A percentile compares a stretch with the other conserved stretches of the same genome.
Evolutionary conservation across 2,113 vertebrate genomes (phyloP).

Genomic region (Gnathonemus echidnorhynchus): DNA sequence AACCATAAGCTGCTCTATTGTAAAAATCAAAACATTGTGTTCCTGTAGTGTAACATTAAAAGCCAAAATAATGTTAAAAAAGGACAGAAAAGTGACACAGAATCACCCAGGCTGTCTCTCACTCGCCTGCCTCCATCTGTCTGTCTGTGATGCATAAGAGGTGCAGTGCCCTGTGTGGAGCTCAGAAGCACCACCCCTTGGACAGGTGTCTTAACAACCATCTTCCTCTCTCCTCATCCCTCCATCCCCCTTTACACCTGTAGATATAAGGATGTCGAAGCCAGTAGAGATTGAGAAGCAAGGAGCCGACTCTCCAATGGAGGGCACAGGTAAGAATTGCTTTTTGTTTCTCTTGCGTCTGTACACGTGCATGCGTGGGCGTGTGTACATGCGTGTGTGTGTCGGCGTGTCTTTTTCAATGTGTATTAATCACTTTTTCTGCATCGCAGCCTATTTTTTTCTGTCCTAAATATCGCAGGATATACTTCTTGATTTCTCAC

Average conservation of each 20-base stretch:
- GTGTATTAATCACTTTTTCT: constrained; percentile 10
- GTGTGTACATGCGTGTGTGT: constrained; percentile 10
- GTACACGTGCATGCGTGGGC: constrained; percentile 9
- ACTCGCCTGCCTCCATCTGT: not conserved
- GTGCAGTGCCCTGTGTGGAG: not conserved
- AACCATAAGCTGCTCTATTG: not conserved
- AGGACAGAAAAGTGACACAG: not conserved
- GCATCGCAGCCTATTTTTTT: not conserved
- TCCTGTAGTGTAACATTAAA: not conserved
- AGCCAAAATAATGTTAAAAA: not conserved
- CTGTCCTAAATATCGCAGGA: not conserved
- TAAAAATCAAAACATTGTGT: not conserved
- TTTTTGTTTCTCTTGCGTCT: not conserved
- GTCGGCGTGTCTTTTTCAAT: not conserved
- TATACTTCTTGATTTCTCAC: not conserved
- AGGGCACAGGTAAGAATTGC: constrained; percentile 52
- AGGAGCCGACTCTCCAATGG: constrained; percentile 61
- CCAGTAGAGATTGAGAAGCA: constrained; percentile 60
- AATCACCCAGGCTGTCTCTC: not conserved
- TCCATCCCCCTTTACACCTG: constrained; percentile 13
- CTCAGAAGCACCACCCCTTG: not conserved
- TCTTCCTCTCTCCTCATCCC: not conserved
- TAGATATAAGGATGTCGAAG: constrained; percentile 72
- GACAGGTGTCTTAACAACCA: not conserved
- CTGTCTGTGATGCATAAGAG: not conserved